phyloP scores from a whole-genome alignment of 2,888 invertebrate genomes.

The Agonopterix alstromeriana region DNA sequence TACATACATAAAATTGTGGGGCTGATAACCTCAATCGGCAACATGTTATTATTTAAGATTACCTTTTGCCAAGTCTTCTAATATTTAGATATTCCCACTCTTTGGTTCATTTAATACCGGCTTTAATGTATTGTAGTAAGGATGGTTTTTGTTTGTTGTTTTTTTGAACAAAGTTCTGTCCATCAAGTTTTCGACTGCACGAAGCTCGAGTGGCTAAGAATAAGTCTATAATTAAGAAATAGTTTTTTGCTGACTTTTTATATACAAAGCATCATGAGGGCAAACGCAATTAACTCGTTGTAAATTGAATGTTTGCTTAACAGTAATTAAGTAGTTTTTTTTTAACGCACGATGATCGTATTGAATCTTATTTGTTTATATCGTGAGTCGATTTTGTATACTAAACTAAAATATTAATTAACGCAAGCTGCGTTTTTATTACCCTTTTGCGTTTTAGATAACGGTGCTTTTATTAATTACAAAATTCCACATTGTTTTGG shows the following conservation, averaged over 20 bases:
- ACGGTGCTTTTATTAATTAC: background rate
- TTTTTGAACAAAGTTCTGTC: slow-evolving; percentile 13
- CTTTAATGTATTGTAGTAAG: too few relatives aligned
- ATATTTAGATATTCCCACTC: slow-evolving; percentile 26
- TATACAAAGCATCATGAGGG: slow-evolving; percentile 56
- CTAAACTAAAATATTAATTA: slow-evolving; percentile 49
- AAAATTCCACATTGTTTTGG: too few relatives aligned
- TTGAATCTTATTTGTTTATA: slow-evolving; percentile 53
- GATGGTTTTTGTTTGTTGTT: too few relatives aligned
- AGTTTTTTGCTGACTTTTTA: slow-evolving; percentile 70
- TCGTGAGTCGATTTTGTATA: slow-evolving; percentile 45
- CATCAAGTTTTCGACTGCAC: slow-evolving; percentile 52
- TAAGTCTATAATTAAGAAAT: slow-evolving; percentile 77
- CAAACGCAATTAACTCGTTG: slow-evolving; percentile 72
- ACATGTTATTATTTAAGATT: slow-evolving; percentile 68
- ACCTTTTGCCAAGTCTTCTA: slow-evolving; percentile 59
- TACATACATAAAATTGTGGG: slow-evolving; percentile 53
- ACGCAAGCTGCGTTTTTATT: slow-evolving; percentile 22
- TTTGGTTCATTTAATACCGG: too few relatives aligned
- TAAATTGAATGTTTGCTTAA: slow-evolving; percentile 77
- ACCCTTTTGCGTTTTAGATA: slow-evolving; percentile 9
- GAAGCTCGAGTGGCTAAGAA: slow-evolving; percentile 65
- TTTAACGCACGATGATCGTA: slow-evolving; percentile 53
- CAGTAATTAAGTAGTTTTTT: slow-evolving; percentile 71
- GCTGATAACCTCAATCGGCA: slow-evolving; percentile 69